Conservation (phyloP, 2,113 vertebrate genomes). For the Columbina picui region DNA sequence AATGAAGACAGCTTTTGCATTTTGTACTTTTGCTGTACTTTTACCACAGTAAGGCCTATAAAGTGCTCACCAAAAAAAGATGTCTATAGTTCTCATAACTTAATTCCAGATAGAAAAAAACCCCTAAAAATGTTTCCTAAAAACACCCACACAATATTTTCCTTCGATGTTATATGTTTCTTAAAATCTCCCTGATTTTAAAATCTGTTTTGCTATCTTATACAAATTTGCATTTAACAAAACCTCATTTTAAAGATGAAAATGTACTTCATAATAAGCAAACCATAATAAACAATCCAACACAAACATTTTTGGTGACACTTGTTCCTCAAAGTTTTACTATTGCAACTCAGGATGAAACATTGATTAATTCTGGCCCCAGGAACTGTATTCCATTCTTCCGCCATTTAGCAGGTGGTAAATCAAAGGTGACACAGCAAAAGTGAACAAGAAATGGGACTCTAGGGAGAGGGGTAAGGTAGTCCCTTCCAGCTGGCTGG, state of each 20-base stretch:
- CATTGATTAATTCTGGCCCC: background rate
- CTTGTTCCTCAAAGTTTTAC: constrained; percentile 10
- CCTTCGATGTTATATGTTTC: background rate
- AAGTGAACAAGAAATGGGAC: background rate
- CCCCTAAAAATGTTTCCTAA: background rate
- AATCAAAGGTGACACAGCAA: constrained; percentile 21
- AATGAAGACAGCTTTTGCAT: background rate
- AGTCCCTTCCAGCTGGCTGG: background rate
- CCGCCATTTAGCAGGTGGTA: background rate
- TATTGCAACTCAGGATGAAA: background rate
- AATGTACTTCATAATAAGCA: background rate
- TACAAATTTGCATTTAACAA: background rate
- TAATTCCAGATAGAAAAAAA: background rate
- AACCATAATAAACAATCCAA: background rate
- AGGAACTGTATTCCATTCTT: background rate
- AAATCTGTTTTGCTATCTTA: background rate
- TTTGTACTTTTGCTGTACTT: background rate
- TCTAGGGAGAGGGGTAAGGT: background rate
- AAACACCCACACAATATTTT: background rate
- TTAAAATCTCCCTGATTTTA: background rate
- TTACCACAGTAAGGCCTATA: background rate
- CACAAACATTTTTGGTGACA: background rate
- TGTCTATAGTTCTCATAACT: background rate
- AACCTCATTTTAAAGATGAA: background rate
- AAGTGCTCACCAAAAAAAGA: background rate